Conservation (phyloP, 2,888 invertebrate genomes). For the Xiphydria camelus region DNA sequence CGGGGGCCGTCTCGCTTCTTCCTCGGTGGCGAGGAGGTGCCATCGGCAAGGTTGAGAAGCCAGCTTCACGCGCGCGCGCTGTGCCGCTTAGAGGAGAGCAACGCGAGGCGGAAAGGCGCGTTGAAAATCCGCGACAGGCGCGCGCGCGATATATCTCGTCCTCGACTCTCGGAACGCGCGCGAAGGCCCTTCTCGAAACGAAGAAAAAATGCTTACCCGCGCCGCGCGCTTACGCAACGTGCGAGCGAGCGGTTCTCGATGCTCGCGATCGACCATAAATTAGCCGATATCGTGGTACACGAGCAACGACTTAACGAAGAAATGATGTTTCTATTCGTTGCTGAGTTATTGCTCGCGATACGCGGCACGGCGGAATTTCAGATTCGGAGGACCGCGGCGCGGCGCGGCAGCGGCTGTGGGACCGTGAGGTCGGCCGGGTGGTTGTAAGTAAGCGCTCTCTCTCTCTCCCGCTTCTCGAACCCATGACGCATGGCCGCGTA, state of each 20-base stretch:
- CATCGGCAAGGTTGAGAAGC: constrained; percentile 5
- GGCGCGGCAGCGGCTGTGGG: too few species aligned
- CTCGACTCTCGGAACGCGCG: too few species aligned
- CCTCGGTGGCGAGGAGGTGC: neutral
- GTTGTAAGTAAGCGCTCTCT: neutral
- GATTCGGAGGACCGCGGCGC: constrained; percentile 30
- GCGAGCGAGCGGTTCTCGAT: too few species aligned
- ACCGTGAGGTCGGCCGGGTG: constrained; percentile 1
- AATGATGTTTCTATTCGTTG: constrained; percentile 38
- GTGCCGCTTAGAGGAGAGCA: too few species aligned
- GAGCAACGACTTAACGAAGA: constrained; percentile 22
- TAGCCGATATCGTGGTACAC: constrained; percentile 25
- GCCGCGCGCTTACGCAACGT: constrained; percentile 29
- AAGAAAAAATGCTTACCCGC: constrained; percentile 7
- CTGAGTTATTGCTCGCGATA: constrained; percentile 35
- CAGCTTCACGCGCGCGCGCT: too few species aligned
- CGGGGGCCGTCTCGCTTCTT: too few species aligned
- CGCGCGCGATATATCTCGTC: too few species aligned
- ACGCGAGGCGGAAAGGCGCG: too few species aligned
- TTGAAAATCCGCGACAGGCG: too few species aligned
- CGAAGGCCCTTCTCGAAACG: too few species aligned
- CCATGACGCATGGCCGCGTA: constrained; percentile 2
- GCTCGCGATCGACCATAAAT: constrained; percentile 37
- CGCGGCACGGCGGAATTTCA: constrained; percentile 29
- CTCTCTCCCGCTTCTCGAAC: neutral